Conservation (phyloP, 1,140 invertebrate species). For the Heliconius melpomene region DNA sequence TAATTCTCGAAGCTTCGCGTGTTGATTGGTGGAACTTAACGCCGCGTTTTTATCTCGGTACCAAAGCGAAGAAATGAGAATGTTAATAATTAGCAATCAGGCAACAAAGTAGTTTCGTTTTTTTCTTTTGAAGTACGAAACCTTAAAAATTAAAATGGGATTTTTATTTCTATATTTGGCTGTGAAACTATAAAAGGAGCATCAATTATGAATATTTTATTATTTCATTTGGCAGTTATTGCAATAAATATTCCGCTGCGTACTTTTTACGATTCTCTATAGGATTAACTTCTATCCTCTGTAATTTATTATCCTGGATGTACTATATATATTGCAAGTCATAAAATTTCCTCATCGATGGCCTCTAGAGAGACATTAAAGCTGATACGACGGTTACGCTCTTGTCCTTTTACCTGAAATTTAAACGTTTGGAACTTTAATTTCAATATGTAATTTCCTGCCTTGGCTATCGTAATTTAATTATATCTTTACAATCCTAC, state of each 20-base stretch:
- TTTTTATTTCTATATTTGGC: no score
- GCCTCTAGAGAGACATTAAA: constrained; percentile 22
- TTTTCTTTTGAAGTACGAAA: no score
- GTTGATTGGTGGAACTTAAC: no score
- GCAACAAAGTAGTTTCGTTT: no score
- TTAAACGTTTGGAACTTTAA: background rate
- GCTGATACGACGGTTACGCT: constrained; percentile 20
- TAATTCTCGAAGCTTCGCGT: no score
- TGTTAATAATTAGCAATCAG: no score
- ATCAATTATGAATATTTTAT: no score
- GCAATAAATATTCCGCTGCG: background rate
- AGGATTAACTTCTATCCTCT: constrained; percentile 1
- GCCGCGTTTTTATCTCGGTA: no score
- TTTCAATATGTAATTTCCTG: background rate
- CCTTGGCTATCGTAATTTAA: no score
- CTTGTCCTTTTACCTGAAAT: background rate
- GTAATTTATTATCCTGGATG: constrained; percentile 23
- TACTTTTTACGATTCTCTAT: constrained; percentile 8
- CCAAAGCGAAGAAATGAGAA: no score
- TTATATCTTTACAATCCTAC: background rate
- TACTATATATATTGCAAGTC: constrained; percentile 16
- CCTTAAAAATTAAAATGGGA: no score
- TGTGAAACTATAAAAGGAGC: no score
- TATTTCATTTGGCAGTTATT: background rate
- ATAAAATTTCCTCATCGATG: constrained; percentile 28